Base-by-base conservation (phyloP, 2,888 invertebrate species). In the Polymixis lichenea region DNA sequence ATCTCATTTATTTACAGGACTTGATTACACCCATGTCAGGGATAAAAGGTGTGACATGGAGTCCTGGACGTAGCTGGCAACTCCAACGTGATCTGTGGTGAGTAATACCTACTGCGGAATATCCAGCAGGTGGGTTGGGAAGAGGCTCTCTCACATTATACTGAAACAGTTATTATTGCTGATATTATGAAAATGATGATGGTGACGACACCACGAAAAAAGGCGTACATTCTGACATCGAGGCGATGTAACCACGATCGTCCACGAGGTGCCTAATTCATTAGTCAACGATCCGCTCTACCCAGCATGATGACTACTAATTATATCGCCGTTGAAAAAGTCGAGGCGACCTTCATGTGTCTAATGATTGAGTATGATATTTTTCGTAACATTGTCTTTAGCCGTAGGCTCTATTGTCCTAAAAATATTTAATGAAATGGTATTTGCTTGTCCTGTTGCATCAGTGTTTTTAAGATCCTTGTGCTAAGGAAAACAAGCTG, bases 281-380 rank as follows among this genome's bases (percentile, higher is more conserved):
- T 70, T 70, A 58, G 46, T 58, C 19, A 70, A 49, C 15, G 19
- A 69, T 22, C 56, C 38, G n/a, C 22, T 25, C 38, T 71, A 38
- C 22, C 17, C 13, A 51, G 58, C 22, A 5, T n/a, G 38, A 43
- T 17, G 71, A 49, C 22, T 28, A 38, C 15, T 38, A 56, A 72
- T 17, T 49, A 22, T 8, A 32, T 56, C 7, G 2, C 2, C 22
- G 22, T 28, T 61, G 25, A 43, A 19, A 7, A 75, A 56, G 6
- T 56, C 15, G 25, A 53, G 53, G 28, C 6, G 28, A 38, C 6
- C 22, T 51, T 22, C 2, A 2, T 28, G 22, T 19, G 5, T 17
- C 28, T 43, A 43, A 8, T 17, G 25, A 38, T 53, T 32, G 19
- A 15, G 25, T 17, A 38, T 38, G 38, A 5, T 61, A 46, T 64